phyloP scores from a whole-genome alignment of 2,888 invertebrate species.

The Trachelus troglodyta region DNA sequence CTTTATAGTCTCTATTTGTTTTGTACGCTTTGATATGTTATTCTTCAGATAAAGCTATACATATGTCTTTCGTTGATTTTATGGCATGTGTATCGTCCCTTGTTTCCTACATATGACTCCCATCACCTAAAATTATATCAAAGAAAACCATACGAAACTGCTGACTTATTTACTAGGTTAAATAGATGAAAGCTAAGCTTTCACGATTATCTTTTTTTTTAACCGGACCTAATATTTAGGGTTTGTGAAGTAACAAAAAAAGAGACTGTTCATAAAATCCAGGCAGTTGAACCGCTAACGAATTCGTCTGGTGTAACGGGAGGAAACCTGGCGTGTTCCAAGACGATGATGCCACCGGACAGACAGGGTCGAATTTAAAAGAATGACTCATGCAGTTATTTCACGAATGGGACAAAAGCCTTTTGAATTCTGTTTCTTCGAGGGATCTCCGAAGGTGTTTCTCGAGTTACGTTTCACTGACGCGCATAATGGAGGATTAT shows the following conservation, averaged over 20 bases:
- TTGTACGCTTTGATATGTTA: background rate
- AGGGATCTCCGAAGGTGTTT: constrained; percentile 54
- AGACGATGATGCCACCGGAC: constrained; percentile 15
- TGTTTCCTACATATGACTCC: background rate
- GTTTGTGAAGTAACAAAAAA: background rate
- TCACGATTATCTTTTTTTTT: background rate
- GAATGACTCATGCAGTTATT: constrained; percentile 61
- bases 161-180: background rate
- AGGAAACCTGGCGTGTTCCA: background rate
- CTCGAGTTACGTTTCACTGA: constrained; percentile 46
- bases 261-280: background rate
- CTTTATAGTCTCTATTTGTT: background rate
- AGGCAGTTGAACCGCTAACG: background rate
- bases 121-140: background rate
- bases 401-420: constrained; percentile 54
- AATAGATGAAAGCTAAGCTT: background rate
- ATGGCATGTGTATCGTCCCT: background rate
- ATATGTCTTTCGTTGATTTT: background rate
- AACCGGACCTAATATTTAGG: background rate
- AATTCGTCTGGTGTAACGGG: background rate
- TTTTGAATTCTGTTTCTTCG: constrained; percentile 56
- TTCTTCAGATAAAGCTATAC: background rate
- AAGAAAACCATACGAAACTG: background rate
- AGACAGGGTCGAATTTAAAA: constrained; percentile 60
- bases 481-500: constrained; percentile 50